A percentile compares a stretch with the other conserved stretches of the same genome.
Conservation (phyloP, 2,797 vertebrate species). For the Neostethus bicornis region DNA sequence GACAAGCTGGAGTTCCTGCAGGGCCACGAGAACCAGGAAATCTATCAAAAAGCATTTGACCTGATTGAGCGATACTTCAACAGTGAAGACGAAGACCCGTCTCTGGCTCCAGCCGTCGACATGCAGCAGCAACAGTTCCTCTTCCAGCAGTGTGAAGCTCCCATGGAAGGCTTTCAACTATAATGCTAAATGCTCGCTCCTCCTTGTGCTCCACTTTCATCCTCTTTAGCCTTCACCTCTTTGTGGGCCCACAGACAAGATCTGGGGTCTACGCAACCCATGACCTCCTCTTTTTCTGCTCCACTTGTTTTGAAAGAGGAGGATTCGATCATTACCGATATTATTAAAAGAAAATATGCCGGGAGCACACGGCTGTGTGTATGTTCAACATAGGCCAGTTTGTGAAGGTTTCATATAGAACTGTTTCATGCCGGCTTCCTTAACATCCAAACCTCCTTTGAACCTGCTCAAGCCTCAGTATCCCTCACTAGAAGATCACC, state of each 20-base stretch:
- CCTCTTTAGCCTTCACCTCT: conserved; percentile 59
- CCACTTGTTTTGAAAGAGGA: conserved; percentile 59
- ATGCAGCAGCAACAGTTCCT: conserved; percentile 97
- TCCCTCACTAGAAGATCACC: conserved; percentile 31
- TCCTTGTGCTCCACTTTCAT: conserved; percentile 55
- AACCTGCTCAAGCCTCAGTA: conserved; percentile 14
- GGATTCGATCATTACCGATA: conserved; percentile 65
- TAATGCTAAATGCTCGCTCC: conserved; percentile 70
- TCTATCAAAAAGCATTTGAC: conserved; percentile 98
- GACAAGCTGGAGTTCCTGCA: conserved; percentile 99
- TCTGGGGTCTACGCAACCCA: conserved; percentile 39
- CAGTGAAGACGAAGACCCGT: conserved; percentile 94
- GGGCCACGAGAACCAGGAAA: conserved; percentile 98
- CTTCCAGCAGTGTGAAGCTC: conserved; percentile 97
- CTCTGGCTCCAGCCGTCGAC: conserved; percentile 93
- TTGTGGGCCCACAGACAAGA: conserved; percentile 52
- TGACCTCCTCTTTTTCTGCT: conserved; percentile 12
- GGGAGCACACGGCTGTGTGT: conserved; percentile 64
- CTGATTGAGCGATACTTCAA: conserved; percentile 98
- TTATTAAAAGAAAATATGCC: conserved; percentile 64
- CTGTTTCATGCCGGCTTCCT: conserved; percentile 45
- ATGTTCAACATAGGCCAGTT: conserved; percentile 70
- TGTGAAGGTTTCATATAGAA: conserved; percentile 64
- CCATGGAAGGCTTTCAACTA: conserved; percentile 99
- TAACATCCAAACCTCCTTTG: conserved; percentile 23